These are phyloP conservation scores for Rhineura floridana DNA, from an alignment of 2,113 vertebrate genomes.

Conservation along the genomic window DNA sequence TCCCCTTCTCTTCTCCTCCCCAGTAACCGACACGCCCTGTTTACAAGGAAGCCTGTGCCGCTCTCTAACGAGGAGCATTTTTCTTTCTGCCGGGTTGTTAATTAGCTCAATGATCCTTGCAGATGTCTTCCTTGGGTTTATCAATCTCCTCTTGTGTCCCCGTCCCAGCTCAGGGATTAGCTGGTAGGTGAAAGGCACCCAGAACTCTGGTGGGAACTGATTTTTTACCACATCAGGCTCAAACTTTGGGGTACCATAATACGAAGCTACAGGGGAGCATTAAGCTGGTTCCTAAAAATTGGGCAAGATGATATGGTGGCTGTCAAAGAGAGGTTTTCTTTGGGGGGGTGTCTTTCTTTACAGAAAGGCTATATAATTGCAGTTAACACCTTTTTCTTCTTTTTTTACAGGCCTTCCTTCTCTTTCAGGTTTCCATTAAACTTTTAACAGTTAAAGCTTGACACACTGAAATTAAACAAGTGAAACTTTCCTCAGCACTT, in stretches of 20 bases:
- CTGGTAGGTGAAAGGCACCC: constrained; percentile 14
- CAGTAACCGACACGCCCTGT: constrained; percentile 16
- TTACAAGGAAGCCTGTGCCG: constrained; percentile 8
- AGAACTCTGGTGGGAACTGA: not conserved
- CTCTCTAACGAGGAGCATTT: constrained; percentile 32
- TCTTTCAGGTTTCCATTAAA: not conserved
- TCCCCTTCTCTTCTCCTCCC: not conserved
- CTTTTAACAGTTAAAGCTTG: not conserved
- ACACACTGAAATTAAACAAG: not conserved
- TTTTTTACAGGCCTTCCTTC: not conserved
- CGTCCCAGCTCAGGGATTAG: not conserved
- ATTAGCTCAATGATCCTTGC: constrained; percentile 42
- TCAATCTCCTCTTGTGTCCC: constrained; percentile 27
- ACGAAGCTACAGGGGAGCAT: not conserved
- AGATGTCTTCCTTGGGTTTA: constrained; percentile 31
- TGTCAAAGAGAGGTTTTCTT: not conserved
- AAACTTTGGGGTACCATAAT: not conserved
- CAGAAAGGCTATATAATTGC: not conserved
- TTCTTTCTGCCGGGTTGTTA: constrained; percentile 36
- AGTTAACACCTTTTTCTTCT: not conserved
- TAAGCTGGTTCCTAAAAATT: not conserved
- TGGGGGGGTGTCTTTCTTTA: not conserved
- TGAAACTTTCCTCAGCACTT: not conserved
- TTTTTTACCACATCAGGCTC: not conserved
- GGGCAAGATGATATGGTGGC: no score